Percentiles rank a stretch among this genome's conserved stretches.
These are phyloP conservation scores for Campoplex capitator DNA, from an alignment of 2,888 invertebrate species.

Conservation along the genomic window DNA sequence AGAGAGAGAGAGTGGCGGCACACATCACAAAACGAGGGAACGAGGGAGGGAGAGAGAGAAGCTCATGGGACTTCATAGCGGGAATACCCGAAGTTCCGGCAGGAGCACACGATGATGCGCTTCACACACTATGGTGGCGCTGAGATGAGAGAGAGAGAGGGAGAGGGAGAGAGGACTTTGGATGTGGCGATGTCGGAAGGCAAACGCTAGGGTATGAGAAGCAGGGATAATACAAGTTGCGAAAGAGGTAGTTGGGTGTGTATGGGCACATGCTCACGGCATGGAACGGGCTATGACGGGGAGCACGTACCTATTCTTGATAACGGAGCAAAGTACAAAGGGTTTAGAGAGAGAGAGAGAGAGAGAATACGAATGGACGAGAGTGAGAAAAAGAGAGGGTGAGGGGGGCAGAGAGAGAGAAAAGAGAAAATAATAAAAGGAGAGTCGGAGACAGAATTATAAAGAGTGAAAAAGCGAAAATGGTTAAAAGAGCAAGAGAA, in stretches of 20 bases:
- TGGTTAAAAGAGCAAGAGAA: slow-evolving; percentile 7
- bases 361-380: slow-evolving; percentile 17
- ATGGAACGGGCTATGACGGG: slow-evolving; percentile 27
- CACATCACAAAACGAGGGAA: slow-evolving; percentile 20
- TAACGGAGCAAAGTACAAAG: slow-evolving; percentile 65
- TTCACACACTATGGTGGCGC: slow-evolving; percentile 1
- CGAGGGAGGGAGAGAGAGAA: slow-evolving; percentile 61
- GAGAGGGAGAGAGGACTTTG: slow-evolving; percentile 17
- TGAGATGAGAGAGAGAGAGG: slow-evolving; percentile 35
- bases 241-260: slow-evolving; percentile 27
- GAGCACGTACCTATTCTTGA: slow-evolving; percentile 60
- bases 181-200: slow-evolving; percentile 44
- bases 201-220: slow-evolving; percentile 30
- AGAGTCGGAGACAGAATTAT: slow-evolving; percentile 27
- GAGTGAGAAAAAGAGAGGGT: background rate
- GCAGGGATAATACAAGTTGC: slow-evolving; percentile 47
- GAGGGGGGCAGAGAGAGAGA: background rate
- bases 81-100: slow-evolving; percentile 29
- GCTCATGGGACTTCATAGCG: slow-evolving; percentile 56
- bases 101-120: slow-evolving; percentile 30
- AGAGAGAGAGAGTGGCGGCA: background rate
- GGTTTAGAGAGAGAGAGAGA: slow-evolving; percentile 34
- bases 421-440: slow-evolving; percentile 19
- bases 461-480: slow-evolving; percentile 23
- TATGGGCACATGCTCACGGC: background rate